Evolutionary conservation across 1,140 invertebrate genomes (phyloP).

Genomic region (Euura lappo): DNA sequence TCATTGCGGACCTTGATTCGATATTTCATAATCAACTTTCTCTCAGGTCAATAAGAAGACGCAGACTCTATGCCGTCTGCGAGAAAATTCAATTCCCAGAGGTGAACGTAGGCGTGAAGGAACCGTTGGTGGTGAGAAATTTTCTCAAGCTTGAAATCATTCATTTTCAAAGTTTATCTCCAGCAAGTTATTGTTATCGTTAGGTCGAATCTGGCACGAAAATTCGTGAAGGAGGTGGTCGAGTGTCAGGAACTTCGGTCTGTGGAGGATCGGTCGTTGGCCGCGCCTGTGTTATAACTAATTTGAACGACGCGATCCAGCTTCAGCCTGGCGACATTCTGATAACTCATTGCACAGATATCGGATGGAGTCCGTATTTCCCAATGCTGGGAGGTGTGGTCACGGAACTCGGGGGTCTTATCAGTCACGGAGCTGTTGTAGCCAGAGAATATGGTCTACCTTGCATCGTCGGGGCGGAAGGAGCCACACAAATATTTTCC

Average conservation of each 20-base stretch:
- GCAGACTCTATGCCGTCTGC: constrained; percentile 64
- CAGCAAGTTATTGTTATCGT: too few species aligned
- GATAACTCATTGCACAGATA: constrained; percentile 80
- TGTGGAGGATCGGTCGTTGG: constrained; percentile 70
- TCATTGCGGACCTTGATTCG: constrained; percentile 9
- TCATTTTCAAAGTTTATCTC: too few species aligned
- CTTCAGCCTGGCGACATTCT: constrained; percentile 74
- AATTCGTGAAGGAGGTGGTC: constrained; percentile 35
- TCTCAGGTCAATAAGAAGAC: constrained; percentile 70
- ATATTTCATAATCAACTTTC: neutral
- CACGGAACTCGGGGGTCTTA: constrained; percentile 84
- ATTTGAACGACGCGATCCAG: constrained; percentile 56
- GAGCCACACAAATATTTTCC: constrained; percentile 71
- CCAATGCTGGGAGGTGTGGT: constrained; percentile 80
- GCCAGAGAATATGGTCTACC: constrained; percentile 86
- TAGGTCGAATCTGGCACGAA: constrained; percentile 14
- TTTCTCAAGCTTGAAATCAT: too few species aligned
- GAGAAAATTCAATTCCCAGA: constrained; percentile 70
- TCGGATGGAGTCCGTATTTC: constrained; percentile 89
- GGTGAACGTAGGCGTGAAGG: constrained; percentile 65
- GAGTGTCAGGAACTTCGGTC: constrained; percentile 72
- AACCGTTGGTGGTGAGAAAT: constrained; percentile 46
- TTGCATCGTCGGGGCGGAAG: constrained; percentile 76
- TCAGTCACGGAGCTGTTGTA: constrained; percentile 89
- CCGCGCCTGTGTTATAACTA: constrained; percentile 72